Evolutionary conservation across 2,113 vertebrate species (phyloP), one percentile per base, ranked within the genome.

Genomic region (Drymodes brunneopygia): DNA sequence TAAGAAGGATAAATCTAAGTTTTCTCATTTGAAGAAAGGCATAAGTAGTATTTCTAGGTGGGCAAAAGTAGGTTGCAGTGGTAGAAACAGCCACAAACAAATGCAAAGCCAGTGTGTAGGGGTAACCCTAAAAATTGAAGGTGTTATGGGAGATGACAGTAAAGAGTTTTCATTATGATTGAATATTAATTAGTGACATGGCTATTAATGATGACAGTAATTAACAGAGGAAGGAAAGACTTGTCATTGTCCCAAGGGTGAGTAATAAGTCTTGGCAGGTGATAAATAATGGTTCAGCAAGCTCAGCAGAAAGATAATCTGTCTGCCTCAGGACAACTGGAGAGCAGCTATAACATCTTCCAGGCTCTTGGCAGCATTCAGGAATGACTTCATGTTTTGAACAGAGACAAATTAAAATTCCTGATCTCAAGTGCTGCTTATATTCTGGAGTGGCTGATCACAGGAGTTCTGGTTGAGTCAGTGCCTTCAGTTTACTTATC

Each of bases 201-300:
- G 94, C 95, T 97, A 98, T 98, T 98, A 98, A 97, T 35, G 77
- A 97, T 98, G 97, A 97, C 97, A 98, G 97, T 98, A 98, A 98
- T 98, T 98, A 98, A 98, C 96, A 98, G 94, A 97, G 96, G 97
- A 97, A 97, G 97, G 97, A 97, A 97, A 97, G 96, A 94, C 94
- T 97, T 98, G 97, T 98, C 97, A 97, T 97, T 98, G 97, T 98
- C 97, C 97, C 29, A 69, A 94, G 97, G 97, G 95, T 97, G 97
- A 98, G 94, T 98, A 98, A 98, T 98, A 97, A 96, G 94, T 97
- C 97, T 98, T 98, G 98, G 97, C 98, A 98, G 97, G 96, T 98
- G 97, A 98, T 98, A 98, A 98, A 98, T 98, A 98, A 98, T 96
- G 97, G 97, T 97, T 97, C 95, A 95, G 98, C 97, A 97, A 98